A percentile compares a stretch with the other conserved stretches of the same genome.
phyloP scores from a whole-genome alignment of 2,888 invertebrate species.

The Cataglyphis rosenhaueri region DNA sequence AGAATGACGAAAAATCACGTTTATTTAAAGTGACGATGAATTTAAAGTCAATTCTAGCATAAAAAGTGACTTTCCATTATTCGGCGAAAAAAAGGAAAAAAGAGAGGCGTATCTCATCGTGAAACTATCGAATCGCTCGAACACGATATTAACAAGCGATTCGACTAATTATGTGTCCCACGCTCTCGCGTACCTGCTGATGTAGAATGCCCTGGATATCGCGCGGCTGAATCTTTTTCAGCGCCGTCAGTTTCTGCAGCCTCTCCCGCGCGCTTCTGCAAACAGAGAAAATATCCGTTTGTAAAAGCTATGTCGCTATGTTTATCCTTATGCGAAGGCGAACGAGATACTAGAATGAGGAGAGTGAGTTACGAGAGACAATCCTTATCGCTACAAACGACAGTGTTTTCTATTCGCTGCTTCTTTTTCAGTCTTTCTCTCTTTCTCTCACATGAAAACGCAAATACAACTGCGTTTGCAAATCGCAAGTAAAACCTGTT shows the following conservation, averaged over 20 bases:
- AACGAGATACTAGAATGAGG: constrained; percentile 28
- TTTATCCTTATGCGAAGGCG: constrained; percentile 34
- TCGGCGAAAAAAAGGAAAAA: neutral
- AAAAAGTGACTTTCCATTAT: constrained; percentile 25
- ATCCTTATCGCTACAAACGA: constrained; percentile 15
- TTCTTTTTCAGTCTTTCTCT: neutral
- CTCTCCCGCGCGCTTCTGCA: constrained; percentile 90
- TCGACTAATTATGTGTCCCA: constrained; percentile 33
- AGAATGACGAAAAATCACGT: neutral
- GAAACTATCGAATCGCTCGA: constrained; percentile 32
- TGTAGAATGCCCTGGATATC: constrained; percentile 83
- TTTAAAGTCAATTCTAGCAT: constrained; percentile 1
- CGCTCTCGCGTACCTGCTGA: constrained; percentile 80
- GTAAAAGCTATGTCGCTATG: constrained; percentile 6
- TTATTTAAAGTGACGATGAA: neutral
- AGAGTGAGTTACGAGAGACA: constrained; percentile 23
- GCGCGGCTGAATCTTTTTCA: constrained; percentile 95
- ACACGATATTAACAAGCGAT: constrained; percentile 30
- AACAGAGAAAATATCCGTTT: constrained; percentile 68
- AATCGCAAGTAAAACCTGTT: neutral
- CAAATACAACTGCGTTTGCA: neutral
- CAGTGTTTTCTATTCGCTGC: neutral
- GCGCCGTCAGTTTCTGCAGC: constrained; percentile 95
- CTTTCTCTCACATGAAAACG: neutral
- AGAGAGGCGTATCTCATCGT: constrained; percentile 40